These are phyloP conservation scores for Sesamia inferens DNA, from an alignment of 2,888 invertebrate genomes.

Conservation along the genomic window DNA sequence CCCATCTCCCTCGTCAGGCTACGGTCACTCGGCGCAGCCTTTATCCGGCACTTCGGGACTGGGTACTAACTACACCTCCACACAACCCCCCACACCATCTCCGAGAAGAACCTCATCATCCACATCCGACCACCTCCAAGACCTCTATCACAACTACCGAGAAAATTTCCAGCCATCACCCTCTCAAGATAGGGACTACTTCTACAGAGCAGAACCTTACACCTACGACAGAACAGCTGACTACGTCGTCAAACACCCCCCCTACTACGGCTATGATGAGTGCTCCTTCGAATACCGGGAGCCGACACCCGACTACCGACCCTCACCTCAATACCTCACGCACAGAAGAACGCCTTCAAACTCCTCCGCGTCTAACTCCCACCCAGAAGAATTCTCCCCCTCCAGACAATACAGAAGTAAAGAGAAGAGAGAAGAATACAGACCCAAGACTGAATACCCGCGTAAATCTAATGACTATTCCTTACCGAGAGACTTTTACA, in stretches of 20 bases:
- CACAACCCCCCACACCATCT: conserved; percentile 91
- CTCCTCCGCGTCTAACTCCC: conserved; percentile 91
- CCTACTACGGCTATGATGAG: conserved; percentile 84
- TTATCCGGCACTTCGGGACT: conserved; percentile 88
- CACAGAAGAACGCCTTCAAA: conserved; percentile 95
- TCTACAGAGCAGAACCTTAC: conserved; percentile 80
- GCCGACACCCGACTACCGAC: conserved; percentile 80
- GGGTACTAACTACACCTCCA: conserved; percentile 88
- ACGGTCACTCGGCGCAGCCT: conserved; percentile 87
- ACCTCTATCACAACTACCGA: conserved; percentile 89
- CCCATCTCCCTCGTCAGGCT: conserved; percentile 86
- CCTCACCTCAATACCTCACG: conserved; percentile 80
- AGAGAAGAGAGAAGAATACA: conserved; percentile 76
- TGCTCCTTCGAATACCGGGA: conserved; percentile 83
- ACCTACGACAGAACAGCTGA: conserved; percentile 84
- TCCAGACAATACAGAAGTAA: conserved; percentile 78
- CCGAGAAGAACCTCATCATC: conserved; percentile 93
- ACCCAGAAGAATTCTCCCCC: conserved; percentile 86
- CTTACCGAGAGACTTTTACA: conserved; percentile 81
- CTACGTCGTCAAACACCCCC: conserved; percentile 85
- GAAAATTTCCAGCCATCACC: conserved; percentile 85
- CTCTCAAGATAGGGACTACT: conserved; percentile 79
- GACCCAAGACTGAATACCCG: conserved; percentile 82
- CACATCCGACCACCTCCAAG: conserved; percentile 91
- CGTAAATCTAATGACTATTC: conserved; percentile 82